Evolutionary conservation across 2,113 vertebrate genomes (phyloP), one percentile per base, ranked within the genome.

Genomic region (Pterophyllum scalare): DNA sequence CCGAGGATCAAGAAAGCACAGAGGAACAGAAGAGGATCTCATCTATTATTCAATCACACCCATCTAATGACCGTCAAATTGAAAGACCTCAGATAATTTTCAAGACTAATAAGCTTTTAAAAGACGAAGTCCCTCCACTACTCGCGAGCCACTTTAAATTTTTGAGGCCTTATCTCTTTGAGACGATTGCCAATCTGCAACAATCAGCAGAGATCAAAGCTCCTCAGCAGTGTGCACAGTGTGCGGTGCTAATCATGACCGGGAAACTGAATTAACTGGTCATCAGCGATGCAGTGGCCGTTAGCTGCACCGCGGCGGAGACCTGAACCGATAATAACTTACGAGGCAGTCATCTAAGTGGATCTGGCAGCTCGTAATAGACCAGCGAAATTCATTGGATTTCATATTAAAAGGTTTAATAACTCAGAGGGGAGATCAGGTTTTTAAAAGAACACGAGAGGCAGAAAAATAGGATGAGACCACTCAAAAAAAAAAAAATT

Each of bases 181-280:
- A 92, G 79, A 52, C 20, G 57, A 88, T 86, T 84, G 78, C 62
- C 81, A 92, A 93, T 91, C 89, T 83, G 82, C 84, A 86, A 82
- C 91, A 87, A 90, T 93, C 93, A 89, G 89, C 62, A 59, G 82
- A 79, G 88, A 91, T 93, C 89, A 82, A 62, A 91, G 87, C 90
- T 87, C 83, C 74, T 65, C 54, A 8, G 83, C 85, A 54, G 80
- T 62, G 58, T 76, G 59, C 75, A 31, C 65, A 28, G 59, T 40
- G 67, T 64, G 80, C 38, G 46, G 77, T 10, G 20, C 84, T 84
- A 65, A 80, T 89, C 65, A 33, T 15, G 57, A 54, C 40, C 10
- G 58, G 58, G 72, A 79, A 90, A 88, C 87, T 78, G 82, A 92
- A 93, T 92, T 89, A 88, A 82, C 70, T 24, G 80, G 81, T 83